Base-by-base conservation (phyloP, 2,113 vertebrate genomes). In the Egretta garzetta region DNA sequence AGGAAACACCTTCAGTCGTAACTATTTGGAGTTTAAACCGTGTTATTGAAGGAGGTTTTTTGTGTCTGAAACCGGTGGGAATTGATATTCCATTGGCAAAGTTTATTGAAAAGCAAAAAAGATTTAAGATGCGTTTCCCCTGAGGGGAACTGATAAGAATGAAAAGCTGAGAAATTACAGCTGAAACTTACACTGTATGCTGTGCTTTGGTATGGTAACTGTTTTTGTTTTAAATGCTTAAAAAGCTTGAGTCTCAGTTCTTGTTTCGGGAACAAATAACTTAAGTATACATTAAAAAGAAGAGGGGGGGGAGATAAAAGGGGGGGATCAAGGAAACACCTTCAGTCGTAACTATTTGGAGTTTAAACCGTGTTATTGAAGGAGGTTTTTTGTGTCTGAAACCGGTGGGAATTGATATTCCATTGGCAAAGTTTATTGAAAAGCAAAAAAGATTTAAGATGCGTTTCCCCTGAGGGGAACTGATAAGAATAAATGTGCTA, bases 381-480 rank as follows among this genome's bases (percentile, higher is more conserved):
- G 91, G 93, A 90, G 56, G 56, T 62, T 72, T 80, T 84, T 64
- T 77, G 39, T 71, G 82, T 97, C 90, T 77, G 82, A 53, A 79
- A 67, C 84, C 32, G 58, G 63, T 82, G 92, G 91, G 82, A 84
- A 58, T 75, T 35, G 60, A 74, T 80, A 58, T 84, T 82, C 37
- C 88, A 91, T 63, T 86, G 80, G 32, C 2, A 0, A 83, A 95
- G 86, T 62, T 76, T 81, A 63, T 33, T 55, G 75, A 47, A 83
- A 96, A 81, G 75, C 12, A 64, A 71, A 82, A 79, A 79, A n/a
- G 67, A 94, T 66, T 39, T 82, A 75, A 95, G 94, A 93, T 95
- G 79, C 30, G 1, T 96, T 97, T 97, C 97, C 97, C 94, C 75
- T 32, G 64, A 66, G 73, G 97, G 96, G 96, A 96, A 56, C 88